Conservation (phyloP, 2,797 vertebrate genomes). For the Pantherophis vulpinus region DNA sequence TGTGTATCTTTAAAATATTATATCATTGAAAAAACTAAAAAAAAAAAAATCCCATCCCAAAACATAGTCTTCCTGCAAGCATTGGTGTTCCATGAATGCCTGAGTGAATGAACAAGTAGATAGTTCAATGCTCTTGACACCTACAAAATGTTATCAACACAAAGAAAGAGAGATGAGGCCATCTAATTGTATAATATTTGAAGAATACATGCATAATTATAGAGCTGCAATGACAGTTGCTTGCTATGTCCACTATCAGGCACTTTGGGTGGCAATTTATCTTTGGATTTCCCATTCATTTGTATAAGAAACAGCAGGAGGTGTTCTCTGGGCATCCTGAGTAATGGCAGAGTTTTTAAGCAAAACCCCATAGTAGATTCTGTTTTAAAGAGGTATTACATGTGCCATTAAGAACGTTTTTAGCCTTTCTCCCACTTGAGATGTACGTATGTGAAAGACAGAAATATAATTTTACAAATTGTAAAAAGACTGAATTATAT, state of each 20-base stretch:
- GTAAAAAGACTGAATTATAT: neutral
- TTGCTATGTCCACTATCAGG: neutral
- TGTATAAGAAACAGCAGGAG: slow-evolving; percentile 52
- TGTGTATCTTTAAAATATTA: neutral
- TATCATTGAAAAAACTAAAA: neutral
- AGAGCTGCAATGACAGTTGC: slow-evolving; percentile 58
- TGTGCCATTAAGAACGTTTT: slow-evolving; percentile 4
- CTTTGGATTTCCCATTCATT: slow-evolving; percentile 56
- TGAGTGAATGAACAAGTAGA: slow-evolving; percentile 32
- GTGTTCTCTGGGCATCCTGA: slow-evolving; percentile 43
- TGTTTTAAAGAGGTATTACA: slow-evolving; percentile 42
- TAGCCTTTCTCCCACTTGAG: neutral
- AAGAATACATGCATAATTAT: slow-evolving; percentile 63
- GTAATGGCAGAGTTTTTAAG: slow-evolving; percentile 55
- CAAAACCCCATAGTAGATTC: slow-evolving; percentile 12
- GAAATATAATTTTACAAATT: neutral
- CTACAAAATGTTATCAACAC: slow-evolving; percentile 57
- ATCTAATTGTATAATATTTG: slow-evolving; percentile 61
- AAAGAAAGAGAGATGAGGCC: slow-evolving; percentile 53
- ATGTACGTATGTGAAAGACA: slow-evolving; percentile 8
- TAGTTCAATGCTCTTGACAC: slow-evolving; percentile 54
- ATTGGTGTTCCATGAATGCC: neutral
- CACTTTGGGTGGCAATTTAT: slow-evolving; percentile 62
- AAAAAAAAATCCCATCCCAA: neutral
- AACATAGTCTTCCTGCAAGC: neutral